Base-by-base conservation (phyloP, 2,113 vertebrate genomes). In the Hemichromis elongatus region DNA sequence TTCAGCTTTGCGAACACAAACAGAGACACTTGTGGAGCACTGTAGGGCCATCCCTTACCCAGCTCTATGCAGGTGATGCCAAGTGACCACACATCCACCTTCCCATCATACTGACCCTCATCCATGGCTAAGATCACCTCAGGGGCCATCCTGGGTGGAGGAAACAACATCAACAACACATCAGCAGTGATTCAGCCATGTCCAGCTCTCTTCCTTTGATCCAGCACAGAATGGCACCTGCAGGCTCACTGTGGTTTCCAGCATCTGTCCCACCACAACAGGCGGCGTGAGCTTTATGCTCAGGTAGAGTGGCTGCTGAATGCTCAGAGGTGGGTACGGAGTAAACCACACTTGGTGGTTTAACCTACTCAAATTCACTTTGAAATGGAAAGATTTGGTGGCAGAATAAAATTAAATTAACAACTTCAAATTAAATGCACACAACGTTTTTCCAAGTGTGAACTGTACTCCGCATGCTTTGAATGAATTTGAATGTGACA, bases 51-150 rank as follows among this genome's bases (percentile, higher is more conserved):
- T 42, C 4, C 80, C 94, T 95, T 94, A 98, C 98, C 98, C 90
- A 98, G 94, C 93, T 98, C 98, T 66, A 98, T 98, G 92, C 96
- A 97, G 88, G 98, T 98, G 93, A 98, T 98, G 93, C 98, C 98
- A 86, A 98, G 96, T 87, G 98, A 98, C 98, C 98, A 98, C 91
- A 98, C 97, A 87, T 98, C 98, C 92, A 98, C 98, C 93, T 98
- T 98, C 79, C 97, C 97, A 7, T 98, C 98, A 3, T 98, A 98
- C 78, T 98, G 98, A 18, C 98, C 98, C 92, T 98, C 98, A 40
- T 98, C 98, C 98, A 98, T 98, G 63, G 98, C 98, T 80, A 98
- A 93, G 86, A 98, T 98, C 90, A 98, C 98, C 90, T 98, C 98
- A 0, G 98, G 98, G 91, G 98, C 98, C 97, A 98, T 98, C 98